Evolutionary conservation across 2,113 vertebrate species (phyloP), one percentile per base, ranked within the genome.

Genomic region (Trogon surrucura): DNA sequence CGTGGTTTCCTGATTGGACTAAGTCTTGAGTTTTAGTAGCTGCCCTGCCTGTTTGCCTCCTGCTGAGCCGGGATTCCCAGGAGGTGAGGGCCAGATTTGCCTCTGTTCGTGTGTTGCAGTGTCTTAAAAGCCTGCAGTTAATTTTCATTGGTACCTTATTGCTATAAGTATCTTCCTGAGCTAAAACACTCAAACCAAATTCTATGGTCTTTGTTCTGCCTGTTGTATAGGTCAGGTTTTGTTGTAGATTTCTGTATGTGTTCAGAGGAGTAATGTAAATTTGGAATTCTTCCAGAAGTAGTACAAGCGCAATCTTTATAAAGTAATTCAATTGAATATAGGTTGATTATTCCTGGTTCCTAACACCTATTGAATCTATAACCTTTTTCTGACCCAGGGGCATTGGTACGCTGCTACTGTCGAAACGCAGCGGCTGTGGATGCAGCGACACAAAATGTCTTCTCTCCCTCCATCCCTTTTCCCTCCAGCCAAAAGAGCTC

Each of bases 181-280:
- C 32, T 83, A 8, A 69, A 77, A 38, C 19, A 9, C 13, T 30
- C n/a, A 32, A 29, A 67, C 18, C 7, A 19, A 48, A 32, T 60
- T 60, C 62, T 11, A 1, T 21, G 5, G 26, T 9, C 12, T 51
- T 72, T 44, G 32, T 54, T 86, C 29, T 83, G 32, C 9, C 6
- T 83, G 60, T 58, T 73, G 22, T 15, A 2, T 34, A 71, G 54
- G 7, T 41, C 29, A 22, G 1, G 23, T 72, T 61, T 85, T 69
- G 29, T 32, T 56, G 13, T 32, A 17, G 0, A 0, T 30, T 60
- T 60, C 20, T 70, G 0, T 48, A 9, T 53, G 20, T 2, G 3
- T 66, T 88, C 30, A 44, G 36, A n/a, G 29, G 16, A 77, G 38
- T 51, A 26, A 65, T 51, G 71, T 85, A 30, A 22, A 19, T 64